A percentile compares a stretch with the other conserved stretches of the same genome.
phyloP scores from a whole-genome alignment of 2,797 vertebrate genomes.

The Myotis vivesi region DNA sequence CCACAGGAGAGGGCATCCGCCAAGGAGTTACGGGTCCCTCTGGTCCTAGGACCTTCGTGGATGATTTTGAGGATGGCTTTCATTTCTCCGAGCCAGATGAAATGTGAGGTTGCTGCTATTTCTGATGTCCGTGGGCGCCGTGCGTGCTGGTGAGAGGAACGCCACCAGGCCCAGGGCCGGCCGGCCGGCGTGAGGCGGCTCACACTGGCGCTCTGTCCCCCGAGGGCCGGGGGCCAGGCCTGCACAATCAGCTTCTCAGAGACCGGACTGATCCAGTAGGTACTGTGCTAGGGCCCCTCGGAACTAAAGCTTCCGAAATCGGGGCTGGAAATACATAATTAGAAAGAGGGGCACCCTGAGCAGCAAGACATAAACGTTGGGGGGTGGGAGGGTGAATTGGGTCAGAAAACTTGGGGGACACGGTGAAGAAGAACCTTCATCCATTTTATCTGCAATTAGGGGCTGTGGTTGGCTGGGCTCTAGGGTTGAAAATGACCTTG shows the following conservation, averaged over 20 bases:
- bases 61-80: background rate
- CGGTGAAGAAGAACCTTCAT: conserved; percentile 1
- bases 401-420: conserved; percentile 75
- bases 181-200: conserved; percentile 37
- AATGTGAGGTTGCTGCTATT: background rate
- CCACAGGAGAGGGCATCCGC: background rate
- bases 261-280: conserved; percentile 47
- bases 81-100: background rate
- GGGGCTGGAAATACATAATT: conserved; percentile 81
- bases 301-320: conserved; percentile 69
- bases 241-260: conserved; percentile 73
- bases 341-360: conserved; percentile 64
- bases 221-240: conserved; percentile 42
- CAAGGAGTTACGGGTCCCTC: accelerated
- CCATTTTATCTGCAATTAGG: background rate
- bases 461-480: conserved; percentile 37
- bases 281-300: conserved; percentile 52
- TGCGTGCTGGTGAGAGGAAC: background rate
- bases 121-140: background rate
- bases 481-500: conserved; percentile 62
- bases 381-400: conserved; percentile 59
- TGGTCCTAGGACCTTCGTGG: background rate
- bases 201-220: conserved; percentile 72
- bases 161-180: background rate
- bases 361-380: conserved; percentile 51